Conservation (phyloP, 1,140 invertebrate species). For the Drosophila guanche region DNA sequence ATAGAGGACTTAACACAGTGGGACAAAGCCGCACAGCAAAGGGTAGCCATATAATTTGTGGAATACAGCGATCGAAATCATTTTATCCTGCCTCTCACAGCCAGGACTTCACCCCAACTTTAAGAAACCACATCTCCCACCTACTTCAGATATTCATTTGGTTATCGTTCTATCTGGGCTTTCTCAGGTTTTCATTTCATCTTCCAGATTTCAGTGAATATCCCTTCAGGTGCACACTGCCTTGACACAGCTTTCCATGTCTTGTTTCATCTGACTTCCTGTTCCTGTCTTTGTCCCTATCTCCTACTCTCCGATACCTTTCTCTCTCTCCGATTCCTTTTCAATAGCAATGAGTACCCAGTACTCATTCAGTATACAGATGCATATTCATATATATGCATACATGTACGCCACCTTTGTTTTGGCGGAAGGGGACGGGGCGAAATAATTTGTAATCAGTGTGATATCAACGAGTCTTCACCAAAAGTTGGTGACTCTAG, state of each 20-base stretch:
- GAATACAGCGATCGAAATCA: slow-evolving; percentile 21
- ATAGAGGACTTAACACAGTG: slow-evolving; percentile 40
- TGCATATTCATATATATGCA: too few species aligned
- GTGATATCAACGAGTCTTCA: too few species aligned
- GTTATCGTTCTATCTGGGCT: slow-evolving; percentile 37
- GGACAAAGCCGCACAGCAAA: slow-evolving; percentile 6
- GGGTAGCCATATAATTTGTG: slow-evolving; percentile 37
- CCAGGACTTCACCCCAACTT: background rate
- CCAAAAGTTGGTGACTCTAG: too few species aligned
- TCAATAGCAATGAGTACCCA: slow-evolving; percentile 21
- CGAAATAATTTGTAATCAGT: too few species aligned
- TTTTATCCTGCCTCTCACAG: too few species aligned
- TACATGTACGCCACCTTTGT: too few species aligned
- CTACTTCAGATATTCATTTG: slow-evolving; percentile 22
- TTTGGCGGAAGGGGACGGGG: too few species aligned
- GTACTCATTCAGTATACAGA: too few species aligned
- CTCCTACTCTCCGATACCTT: background rate
- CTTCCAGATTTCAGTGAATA: slow-evolving; percentile 23
- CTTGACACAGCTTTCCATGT: slow-evolving; percentile 21
- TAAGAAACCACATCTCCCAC: background rate
- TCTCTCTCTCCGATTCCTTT: slow-evolving; percentile 50
- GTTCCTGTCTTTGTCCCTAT: background rate
- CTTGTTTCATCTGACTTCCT: background rate
- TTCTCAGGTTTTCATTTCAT: slow-evolving; percentile 32
- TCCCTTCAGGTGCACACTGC: background rate